Base-by-base conservation (phyloP, 1,140 invertebrate species). In the Drosophila serrata region DNA sequence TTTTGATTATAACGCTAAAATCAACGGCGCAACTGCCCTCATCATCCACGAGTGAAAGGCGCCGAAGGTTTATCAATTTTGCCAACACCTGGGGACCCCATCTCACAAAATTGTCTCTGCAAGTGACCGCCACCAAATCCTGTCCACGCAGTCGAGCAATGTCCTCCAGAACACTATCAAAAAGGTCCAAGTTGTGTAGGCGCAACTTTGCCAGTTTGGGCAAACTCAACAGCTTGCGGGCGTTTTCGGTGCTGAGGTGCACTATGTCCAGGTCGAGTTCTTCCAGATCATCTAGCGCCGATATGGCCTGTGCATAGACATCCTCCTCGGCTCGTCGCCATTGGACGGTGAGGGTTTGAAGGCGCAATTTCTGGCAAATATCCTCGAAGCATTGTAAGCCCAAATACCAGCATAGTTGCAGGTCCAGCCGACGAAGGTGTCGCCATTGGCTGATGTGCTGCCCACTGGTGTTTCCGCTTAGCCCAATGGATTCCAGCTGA, bases 401-500 rank as follows among this genome's bases (percentile, higher is more conserved):
- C 9, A 76, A 5, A 55, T 55, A 59, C 73, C 73, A 76, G 42
- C 74, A 76, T 4, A 77, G 55, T 15, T 67, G 61, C 0, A 76
- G 22, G 37, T 76, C 74, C 12, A 76, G 33, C 6, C 63, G 46
- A 13, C 35, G 62, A 24, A 76, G 33, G 19, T 76, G n/a, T 2
- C 13, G 6, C 63, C 56, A 76, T 12, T 33, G 29, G 48, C 46
- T 35, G 8, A 76, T 67, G 37, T 76, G 12, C 19, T 31, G 27
- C 8, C 74, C 74, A 29, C 39, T 59, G 15, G 31, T 13, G 19
- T 68, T 68, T 6, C 74, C 74, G 19, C 62, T 76, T 11, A 76
- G 11, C 13, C 42, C 46, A 11, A 76, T 13, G 0, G 55, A 65
- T 29, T 58, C 74, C 15, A 76, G 24, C 12, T 37, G 48, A 6